Base-by-base conservation (phyloP, 2,113 vertebrate genomes). In the Centrocercus urophasianus region DNA sequence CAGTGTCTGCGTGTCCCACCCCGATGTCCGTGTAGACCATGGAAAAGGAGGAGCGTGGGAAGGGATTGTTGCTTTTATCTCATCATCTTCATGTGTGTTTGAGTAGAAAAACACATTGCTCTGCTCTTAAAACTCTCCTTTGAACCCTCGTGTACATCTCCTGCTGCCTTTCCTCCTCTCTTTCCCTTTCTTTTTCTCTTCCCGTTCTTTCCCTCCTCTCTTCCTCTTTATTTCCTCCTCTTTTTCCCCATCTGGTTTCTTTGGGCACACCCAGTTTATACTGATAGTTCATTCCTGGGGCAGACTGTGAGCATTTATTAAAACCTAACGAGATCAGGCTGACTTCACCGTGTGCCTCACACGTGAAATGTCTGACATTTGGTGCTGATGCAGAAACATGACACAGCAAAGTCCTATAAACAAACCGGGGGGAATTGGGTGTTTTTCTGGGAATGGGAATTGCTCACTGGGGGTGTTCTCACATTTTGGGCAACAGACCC, bases 31-130 rank as follows among this genome's bases (percentile, higher is more conserved):
- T 10, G 52, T 56, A 52, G 50, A 25, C 14, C 50, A 27, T 28
- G 25, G 50, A 52, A 27, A 52, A 52, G 50, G 70, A 54, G 19
- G 13, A 42, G 4, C 10, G 0, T 1, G 47, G 47, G 16, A 32
- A 14, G 1, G 76, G 28, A 3, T 0, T 20, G n/a, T 14, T 21
- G 12, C 2, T 30, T 57, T 40, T 24, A 36, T 40, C 43, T 5
- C 6, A 52, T 28, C 13, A 0, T 17, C 3, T 11, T 36, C 22
- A 0, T 0, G n/a, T 21, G 0, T 4, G 2, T 11, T 13, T 64
- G 57, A 34, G 15, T 34, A 8, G 17, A 25, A 75, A 63, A 59
- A 21, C 1, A 2, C 12, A 57, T 66, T 32, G 5, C 27, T 84
- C 7, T 48, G 56, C 8, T 66, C 57, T 17, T 30, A 6, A 22